These are phyloP conservation scores for Paraescarpia echinospica DNA, from an alignment of 1,140 invertebrate genomes.

Conservation along the genomic window DNA sequence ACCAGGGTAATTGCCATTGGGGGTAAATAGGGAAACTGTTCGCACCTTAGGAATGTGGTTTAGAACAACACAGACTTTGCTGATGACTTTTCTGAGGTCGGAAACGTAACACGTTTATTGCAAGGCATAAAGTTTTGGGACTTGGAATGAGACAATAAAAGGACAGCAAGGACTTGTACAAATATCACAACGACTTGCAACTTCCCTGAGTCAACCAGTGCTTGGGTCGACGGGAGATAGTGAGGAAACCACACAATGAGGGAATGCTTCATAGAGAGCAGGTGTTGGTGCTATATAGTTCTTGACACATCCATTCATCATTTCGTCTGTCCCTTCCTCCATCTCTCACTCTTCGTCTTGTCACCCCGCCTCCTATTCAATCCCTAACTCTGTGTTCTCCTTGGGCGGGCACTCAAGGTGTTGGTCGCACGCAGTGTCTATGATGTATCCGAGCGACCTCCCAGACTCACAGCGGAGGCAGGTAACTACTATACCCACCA, in stretches of 20 bases:
- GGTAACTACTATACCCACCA: background rate
- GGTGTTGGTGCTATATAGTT: background rate
- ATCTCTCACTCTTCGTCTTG: too few species aligned
- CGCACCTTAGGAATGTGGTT: background rate
- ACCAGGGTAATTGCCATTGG: background rate
- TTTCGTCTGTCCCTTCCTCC: background rate
- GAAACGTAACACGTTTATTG: background rate
- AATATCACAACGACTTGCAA: background rate
- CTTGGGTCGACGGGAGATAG: background rate
- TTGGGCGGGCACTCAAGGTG: background rate
- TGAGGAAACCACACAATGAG: background rate
- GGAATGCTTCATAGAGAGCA: background rate
- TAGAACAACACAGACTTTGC: background rate
- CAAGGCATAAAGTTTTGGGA: background rate
- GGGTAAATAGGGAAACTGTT: background rate
- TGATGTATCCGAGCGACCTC: background rate
- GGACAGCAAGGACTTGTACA: background rate
- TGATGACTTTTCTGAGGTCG: background rate
- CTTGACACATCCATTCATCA: background rate
- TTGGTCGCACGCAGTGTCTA: too few species aligned
- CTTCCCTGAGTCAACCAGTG: background rate
- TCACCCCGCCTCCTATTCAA: background rate
- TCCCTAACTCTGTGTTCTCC: background rate
- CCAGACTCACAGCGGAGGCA: background rate
- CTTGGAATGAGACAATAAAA: background rate